Conservation (phyloP, 2,113 vertebrate species). For the Gambusia holbrooki region DNA sequence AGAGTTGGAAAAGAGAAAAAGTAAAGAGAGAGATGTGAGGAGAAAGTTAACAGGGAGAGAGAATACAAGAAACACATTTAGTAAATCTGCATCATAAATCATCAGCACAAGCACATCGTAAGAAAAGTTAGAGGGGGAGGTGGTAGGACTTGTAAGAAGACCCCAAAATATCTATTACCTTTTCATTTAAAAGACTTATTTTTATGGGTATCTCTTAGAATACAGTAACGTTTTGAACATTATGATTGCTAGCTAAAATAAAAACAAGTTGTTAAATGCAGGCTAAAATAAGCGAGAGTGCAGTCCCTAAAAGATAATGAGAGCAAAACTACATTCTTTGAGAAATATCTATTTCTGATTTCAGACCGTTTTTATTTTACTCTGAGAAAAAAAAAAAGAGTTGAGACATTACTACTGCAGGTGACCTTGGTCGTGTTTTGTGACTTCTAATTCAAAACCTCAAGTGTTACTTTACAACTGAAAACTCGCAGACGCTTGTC, state of each 20-base stretch:
- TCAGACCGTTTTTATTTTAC: neutral
- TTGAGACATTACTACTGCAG: neutral
- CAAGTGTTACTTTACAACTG: constrained; percentile 9
- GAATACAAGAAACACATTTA: too few relatives aligned
- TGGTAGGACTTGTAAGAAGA: too few relatives aligned
- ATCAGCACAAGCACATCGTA: too few relatives aligned
- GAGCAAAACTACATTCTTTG: neutral
- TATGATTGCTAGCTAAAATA: neutral
- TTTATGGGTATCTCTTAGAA: neutral
- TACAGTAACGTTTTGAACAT: neutral
- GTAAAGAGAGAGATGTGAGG: too few relatives aligned
- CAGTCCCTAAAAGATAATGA: neutral
- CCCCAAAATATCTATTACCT: neutral
- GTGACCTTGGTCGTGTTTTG: neutral
- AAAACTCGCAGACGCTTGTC: neutral
- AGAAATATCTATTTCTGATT: neutral
- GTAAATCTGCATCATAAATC: too few relatives aligned
- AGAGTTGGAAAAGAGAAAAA: too few relatives aligned
- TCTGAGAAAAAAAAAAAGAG: neutral
- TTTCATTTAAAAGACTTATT: neutral
- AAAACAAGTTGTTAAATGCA: neutral
- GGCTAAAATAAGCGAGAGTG: neutral
- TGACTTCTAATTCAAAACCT: neutral
- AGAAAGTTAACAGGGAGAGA: too few relatives aligned
- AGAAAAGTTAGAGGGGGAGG: too few relatives aligned